Evolutionary conservation across 2,113 vertebrate genomes (phyloP), one percentile per base, ranked within the genome.

Genomic region (Crotalus horridus): DNA sequence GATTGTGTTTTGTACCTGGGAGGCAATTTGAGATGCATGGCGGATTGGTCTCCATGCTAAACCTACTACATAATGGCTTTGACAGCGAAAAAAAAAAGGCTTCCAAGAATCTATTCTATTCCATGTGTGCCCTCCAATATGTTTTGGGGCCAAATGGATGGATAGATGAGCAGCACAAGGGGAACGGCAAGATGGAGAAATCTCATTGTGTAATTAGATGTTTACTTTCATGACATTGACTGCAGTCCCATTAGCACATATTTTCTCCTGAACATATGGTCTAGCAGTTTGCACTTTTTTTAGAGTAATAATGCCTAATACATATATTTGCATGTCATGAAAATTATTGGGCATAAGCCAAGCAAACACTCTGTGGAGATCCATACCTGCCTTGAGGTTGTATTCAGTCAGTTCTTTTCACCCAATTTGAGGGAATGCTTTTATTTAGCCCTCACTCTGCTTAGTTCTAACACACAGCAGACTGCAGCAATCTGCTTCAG

Each of bases 231-330:
- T 89, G n/a, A 89, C n/a, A 88, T 88, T 89, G 87, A 54, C 20
- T 88, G 51, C 53, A 33, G 86, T 69, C 29, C 51, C 51, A 88
- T 29, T 88, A 54, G 61, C 54, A 86, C 85, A 91, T 4, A 89
- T 15, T 86, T 94, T 20, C 51, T 26, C 33, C 85, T 0, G 0
- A 0, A 9, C 7, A 33, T n/a, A 0, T 43, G 0, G 0, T 0
- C 51, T 92, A 61, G 8, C 93, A 90, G 1, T 3, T 89, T 94
- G n/a, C 6, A 89, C 3, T 33, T 74, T 74, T 64, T 11, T 6
- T 10, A 43, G 12, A 4, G 12, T 10, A 89, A 89, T 39, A 39
- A 43, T 26, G 33, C 33, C 56, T 46, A 59, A 89, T 56, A 59
- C 39, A 6, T 33, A 59, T 21, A 33, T 89, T 24, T 89, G 88